These are phyloP conservation scores for Cyclophora punctaria DNA, from an alignment of 2,888 invertebrate genomes.

Conservation along the genomic window DNA sequence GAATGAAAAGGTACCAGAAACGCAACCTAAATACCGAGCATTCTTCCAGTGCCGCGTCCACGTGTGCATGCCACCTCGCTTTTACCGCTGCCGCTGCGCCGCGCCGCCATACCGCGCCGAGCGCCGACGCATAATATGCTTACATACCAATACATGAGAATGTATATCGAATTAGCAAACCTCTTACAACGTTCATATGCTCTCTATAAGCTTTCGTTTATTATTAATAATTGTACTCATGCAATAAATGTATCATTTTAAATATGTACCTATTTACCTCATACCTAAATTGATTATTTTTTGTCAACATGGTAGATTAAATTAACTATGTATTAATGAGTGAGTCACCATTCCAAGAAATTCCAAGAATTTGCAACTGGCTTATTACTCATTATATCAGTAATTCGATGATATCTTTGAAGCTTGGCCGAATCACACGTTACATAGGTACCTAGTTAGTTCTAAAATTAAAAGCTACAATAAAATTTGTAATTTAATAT, in stretches of 20 bases:
- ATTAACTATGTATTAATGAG: too few species aligned
- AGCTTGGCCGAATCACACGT: too few species aligned
- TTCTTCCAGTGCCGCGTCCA: conserved; percentile 58
- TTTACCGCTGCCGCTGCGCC: conserved; percentile 48
- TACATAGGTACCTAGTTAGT: too few species aligned
- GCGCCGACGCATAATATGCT: conserved; percentile 47
- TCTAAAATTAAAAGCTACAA: background rate
- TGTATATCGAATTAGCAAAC: conserved; percentile 52
- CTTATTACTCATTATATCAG: conserved; percentile 13
- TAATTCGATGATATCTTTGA: background rate
- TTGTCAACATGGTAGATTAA: too few species aligned
- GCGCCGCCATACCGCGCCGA: conserved; percentile 30
- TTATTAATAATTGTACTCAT: too few species aligned
- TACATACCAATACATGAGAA: conserved; percentile 51
- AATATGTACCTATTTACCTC: too few species aligned
- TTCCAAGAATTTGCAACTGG: conserved; percentile 4
- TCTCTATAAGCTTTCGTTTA: conserved; percentile 25
- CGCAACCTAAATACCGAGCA: conserved; percentile 72
- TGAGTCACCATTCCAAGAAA: conserved; percentile 1
- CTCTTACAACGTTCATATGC: conserved; percentile 28
- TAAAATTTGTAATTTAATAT: conserved; percentile 16
- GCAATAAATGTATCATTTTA: too few species aligned
- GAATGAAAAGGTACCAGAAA: conserved; percentile 72
- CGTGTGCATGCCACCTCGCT: conserved; percentile 59
- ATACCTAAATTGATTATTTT: too few species aligned